A percentile compares a stretch with the other conserved stretches of the same genome.
Evolutionary conservation across 1,140 invertebrate species (phyloP).

Genomic region (Heliconius hewitsoni): DNA sequence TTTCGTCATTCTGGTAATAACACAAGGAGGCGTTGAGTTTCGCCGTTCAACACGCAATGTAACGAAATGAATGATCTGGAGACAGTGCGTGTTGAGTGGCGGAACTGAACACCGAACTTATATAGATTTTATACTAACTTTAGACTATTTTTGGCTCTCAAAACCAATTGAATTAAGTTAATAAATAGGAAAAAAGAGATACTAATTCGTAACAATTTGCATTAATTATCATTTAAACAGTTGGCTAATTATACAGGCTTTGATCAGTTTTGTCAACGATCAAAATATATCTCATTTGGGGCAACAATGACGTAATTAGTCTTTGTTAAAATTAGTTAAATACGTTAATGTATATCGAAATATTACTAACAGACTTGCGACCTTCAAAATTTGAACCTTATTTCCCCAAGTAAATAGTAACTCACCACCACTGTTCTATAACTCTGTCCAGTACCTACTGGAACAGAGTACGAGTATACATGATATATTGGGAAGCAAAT

Average conservation of each 20-base stretch:
- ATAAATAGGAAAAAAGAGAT: not conserved
- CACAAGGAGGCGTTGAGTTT: too few relatives aligned
- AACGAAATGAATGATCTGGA: too few relatives aligned
- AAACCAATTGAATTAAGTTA: not conserved
- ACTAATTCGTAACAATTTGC: not conserved
- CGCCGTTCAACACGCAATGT: too few relatives aligned
- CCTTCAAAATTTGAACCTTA: not conserved
- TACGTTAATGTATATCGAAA: too few relatives aligned
- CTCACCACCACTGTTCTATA: not conserved
- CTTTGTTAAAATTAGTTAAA: too few relatives aligned
- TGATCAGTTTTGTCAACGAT: not conserved
- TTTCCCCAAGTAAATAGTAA: not conserved
- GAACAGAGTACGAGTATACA: not conserved
- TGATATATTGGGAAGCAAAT: constrained; percentile 10
- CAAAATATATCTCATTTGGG: not conserved
- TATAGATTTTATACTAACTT: not conserved
- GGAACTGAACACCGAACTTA: too few relatives aligned
- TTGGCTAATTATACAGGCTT: not conserved
- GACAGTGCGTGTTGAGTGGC: too few relatives aligned
- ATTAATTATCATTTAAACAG: not conserved
- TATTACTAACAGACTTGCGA: too few relatives aligned
- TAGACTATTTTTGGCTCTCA: not conserved
- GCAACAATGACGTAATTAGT: not conserved
- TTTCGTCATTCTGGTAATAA: too few relatives aligned
- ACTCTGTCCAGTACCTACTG: not conserved